These are phyloP conservation scores for Propithecus coquereli DNA, from an alignment of 2,113 vertebrate genomes.

Conservation along the genomic window DNA sequence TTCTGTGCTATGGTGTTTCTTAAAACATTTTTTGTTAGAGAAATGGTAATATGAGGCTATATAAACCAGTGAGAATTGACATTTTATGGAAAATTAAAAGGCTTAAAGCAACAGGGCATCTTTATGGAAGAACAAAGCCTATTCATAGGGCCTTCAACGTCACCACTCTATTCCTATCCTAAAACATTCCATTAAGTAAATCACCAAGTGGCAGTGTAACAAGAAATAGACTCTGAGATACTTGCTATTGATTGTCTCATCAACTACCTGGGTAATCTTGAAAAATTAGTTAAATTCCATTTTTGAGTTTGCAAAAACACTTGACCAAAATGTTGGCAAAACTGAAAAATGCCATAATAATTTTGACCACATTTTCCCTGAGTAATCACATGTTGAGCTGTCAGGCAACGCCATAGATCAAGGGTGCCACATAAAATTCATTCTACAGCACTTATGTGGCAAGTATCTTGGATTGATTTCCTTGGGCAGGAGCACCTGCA, in stretches of 20 bases:
- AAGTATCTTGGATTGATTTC: background rate
- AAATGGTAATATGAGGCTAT: background rate
- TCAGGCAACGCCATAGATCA: accelerated
- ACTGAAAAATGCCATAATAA: background rate
- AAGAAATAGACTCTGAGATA: background rate
- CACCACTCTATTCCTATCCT: background rate
- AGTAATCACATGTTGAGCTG: no score
- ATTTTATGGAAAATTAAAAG: background rate
- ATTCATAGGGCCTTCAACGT: background rate
- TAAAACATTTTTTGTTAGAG: background rate
- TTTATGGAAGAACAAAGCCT: background rate
- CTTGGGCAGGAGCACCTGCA: background rate
- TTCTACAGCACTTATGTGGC: background rate
- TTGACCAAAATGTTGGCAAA: background rate
- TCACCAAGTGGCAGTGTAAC: accelerated
- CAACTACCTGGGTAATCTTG: background rate
- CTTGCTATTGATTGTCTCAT: background rate
- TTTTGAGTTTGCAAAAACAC: background rate
- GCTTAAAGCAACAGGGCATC: background rate
- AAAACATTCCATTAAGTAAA: accelerated
- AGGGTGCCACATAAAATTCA: accelerated
- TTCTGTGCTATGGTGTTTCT: background rate
- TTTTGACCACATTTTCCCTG: background rate
- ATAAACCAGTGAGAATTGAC: background rate
- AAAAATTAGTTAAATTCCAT: background rate